These are phyloP conservation scores for Aphyosemion australe DNA, from an alignment of 2,113 vertebrate species.

Conservation along the genomic window DNA sequence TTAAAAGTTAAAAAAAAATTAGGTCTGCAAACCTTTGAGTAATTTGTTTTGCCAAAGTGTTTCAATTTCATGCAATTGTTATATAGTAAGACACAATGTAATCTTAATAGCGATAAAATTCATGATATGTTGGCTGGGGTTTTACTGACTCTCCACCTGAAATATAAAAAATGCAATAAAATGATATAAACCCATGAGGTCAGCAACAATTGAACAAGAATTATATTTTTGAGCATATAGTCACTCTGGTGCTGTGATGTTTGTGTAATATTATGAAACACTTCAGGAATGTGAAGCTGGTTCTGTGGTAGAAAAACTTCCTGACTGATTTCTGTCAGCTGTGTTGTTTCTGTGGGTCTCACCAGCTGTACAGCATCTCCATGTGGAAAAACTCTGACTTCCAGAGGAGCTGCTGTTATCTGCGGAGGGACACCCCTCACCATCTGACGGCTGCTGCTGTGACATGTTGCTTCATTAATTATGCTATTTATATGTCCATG, in stretches of 20 bases:
- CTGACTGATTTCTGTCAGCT: slow-evolving; percentile 17
- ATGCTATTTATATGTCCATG: no score
- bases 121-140: no score
- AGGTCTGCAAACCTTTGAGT: no score
- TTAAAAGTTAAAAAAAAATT: no score
- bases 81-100: no score
- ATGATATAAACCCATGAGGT: neutral
- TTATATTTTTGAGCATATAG: slow-evolving; percentile 9
- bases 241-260: neutral
- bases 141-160: slow-evolving; percentile 27
- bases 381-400: slow-evolving; percentile 75
- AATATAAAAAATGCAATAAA: slow-evolving; percentile 14
- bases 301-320: neutral
- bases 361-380: slow-evolving; percentile 84
- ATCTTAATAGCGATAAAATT: slow-evolving; percentile 54
- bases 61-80: no score
- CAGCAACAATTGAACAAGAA: slow-evolving; percentile 36
- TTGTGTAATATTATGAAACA: neutral
- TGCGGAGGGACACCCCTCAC: slow-evolving; percentile 71
- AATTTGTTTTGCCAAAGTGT: no score
- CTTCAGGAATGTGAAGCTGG: neutral
- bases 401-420: slow-evolving; percentile 83
- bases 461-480: no score
- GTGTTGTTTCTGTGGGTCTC: slow-evolving; percentile 66
- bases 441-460: slow-evolving; percentile 16